A percentile compares a stretch with the other conserved stretches of the same genome.
Conservation (phyloP, 1,140 invertebrate species). For the Leptinotarsa defecta region DNA sequence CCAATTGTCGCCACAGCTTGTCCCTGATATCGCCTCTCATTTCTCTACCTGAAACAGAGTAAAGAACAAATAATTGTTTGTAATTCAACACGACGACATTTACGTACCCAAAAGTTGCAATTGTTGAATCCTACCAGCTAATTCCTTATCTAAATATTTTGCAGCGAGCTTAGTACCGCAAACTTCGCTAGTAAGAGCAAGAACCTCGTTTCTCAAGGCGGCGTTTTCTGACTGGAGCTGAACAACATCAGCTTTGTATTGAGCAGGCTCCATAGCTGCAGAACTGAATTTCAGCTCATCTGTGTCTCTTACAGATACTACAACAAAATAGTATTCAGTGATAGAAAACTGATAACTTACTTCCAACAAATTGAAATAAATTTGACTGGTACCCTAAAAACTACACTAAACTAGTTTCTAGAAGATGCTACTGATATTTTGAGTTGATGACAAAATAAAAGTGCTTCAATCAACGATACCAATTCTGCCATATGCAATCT, state of each 20-base stretch:
- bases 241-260: conserved; percentile 67
- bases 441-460: too few relatives aligned
- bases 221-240: conserved; percentile 73
- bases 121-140: conserved; percentile 86
- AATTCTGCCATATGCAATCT: too few relatives aligned
- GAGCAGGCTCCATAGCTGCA: conserved; percentile 55
- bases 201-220: conserved; percentile 69
- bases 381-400: too few relatives aligned
- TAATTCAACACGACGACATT: not conserved
- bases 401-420: too few relatives aligned
- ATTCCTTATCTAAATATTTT: conserved; percentile 85
- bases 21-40: conserved; percentile 77
- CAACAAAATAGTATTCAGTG: not conserved
- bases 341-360: too few relatives aligned
- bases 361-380: too few relatives aligned
- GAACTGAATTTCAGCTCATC: conserved; percentile 51
- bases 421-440: too few relatives aligned
- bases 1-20: conserved; percentile 82
- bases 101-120: conserved; percentile 73
- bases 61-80: not conserved
- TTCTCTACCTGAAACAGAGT: conserved; percentile 61
- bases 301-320: conserved; percentile 30
- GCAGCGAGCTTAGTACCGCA: conserved; percentile 82
- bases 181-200: conserved; percentile 78
- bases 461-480: too few relatives aligned